Conservation (phyloP, 1,140 invertebrate species). For the Micrasema longulum region DNA sequence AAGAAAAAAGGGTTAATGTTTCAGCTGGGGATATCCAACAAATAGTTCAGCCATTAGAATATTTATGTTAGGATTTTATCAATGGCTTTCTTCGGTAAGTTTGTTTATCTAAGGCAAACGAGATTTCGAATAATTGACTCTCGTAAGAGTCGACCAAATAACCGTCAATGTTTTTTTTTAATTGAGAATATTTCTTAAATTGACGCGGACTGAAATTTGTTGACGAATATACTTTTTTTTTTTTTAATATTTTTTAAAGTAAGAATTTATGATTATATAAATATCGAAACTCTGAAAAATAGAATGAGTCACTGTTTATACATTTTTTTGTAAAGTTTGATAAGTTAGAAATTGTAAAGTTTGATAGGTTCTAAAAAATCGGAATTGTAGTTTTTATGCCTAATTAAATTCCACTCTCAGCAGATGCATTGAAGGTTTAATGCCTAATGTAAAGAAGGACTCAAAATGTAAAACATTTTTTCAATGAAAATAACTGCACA, state of each 20-base stretch:
- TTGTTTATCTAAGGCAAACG: neutral
- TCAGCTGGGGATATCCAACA: conserved; percentile 23
- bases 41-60: conserved; percentile 34
- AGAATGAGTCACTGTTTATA: no score
- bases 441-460: no score
- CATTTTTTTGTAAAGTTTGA: no score
- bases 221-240: neutral
- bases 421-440: no score
- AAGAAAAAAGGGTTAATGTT: conserved; percentile 21
- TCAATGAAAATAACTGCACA: no score
- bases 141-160: neutral
- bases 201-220: neutral
- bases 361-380: no score
- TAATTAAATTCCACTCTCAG: no score
- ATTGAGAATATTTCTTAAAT: neutral
- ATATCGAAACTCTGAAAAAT: no score
- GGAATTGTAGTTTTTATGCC: no score
- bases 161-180: neutral
- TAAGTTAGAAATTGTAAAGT: no score
- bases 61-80: conserved; percentile 26
- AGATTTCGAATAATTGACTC: neutral
- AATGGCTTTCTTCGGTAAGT: conserved; percentile 8
- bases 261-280: no score
- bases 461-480: no score
- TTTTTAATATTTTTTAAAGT: neutral